phyloP scores from a whole-genome alignment of 30 jellyfish, hydroid and myxozoan species.

The Turritopsis dohrnii region DNA sequence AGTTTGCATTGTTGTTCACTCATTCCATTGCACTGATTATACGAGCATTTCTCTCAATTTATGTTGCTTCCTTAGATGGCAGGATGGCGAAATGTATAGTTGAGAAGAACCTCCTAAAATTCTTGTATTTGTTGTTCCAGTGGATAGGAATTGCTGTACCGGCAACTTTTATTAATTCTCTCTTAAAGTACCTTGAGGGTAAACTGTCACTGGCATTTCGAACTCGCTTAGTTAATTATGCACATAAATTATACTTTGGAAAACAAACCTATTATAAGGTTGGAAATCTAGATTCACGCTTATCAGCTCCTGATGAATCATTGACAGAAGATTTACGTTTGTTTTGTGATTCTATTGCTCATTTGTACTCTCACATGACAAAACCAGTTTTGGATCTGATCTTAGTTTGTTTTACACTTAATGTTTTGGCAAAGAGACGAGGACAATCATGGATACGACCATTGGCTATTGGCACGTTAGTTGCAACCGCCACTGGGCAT shows the following conservation, averaged over 20 bases:
- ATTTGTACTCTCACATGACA: constrained; percentile 86
- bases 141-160: constrained; percentile 93
- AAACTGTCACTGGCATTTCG: constrained; percentile 79
- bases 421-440: constrained; percentile 52
- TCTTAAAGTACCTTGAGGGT: constrained; percentile 67
- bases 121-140: constrained; percentile 44
- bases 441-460: constrained; percentile 73
- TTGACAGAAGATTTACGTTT: constrained; percentile 82
- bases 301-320: constrained; percentile 84
- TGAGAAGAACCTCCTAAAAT: constrained; percentile 49
- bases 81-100: constrained; percentile 74
- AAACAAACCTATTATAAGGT: constrained; percentile 86
- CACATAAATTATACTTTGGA: constrained; percentile 65
- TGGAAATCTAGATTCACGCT: constrained; percentile 79
- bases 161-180: constrained; percentile 81
- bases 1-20: constrained; percentile 43
- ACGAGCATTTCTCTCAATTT: constrained; percentile 79
- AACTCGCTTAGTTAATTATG: constrained; percentile 62
- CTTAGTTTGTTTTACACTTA: constrained; percentile 57
- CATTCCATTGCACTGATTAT: constrained; percentile 71
- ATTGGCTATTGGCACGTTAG: constrained; percentile 50
- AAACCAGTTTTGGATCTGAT: constrained; percentile 77
- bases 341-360: constrained; percentile 85
- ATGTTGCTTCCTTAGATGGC: constrained; percentile 94
- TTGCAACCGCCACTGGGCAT: constrained; percentile 76